A percentile compares a stretch with the other conserved stretches of the same genome.
These are phyloP conservation scores for Adelphocoris suturalis DNA, from an alignment of 2,888 invertebrate genomes.

Conservation along the genomic window DNA sequence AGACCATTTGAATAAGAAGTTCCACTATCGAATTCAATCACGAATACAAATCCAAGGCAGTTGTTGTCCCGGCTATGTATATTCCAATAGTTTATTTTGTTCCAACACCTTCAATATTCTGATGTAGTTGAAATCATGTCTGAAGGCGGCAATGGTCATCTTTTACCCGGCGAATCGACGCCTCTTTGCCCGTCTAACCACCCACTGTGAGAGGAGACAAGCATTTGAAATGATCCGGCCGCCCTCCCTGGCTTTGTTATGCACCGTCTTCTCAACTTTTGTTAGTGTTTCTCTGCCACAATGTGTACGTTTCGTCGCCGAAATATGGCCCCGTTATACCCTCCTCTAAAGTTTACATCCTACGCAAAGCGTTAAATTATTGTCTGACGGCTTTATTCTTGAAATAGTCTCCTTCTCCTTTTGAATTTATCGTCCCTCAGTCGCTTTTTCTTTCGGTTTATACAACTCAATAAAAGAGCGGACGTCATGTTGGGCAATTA, in stretches of 20 bases:
- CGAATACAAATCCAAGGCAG: no score
- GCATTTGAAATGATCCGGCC: conserved; percentile 18
- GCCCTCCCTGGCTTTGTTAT: conserved; percentile 49
- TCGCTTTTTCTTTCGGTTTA: conserved; percentile 5
- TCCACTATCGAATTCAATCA: no score
- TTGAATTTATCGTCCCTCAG: conserved; percentile 53
- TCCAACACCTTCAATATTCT: no score
- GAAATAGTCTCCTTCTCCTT: conserved; percentile 38
- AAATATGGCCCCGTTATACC: conserved; percentile 56
- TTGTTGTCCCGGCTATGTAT: no score
- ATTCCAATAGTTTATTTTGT: no score
- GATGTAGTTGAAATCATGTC: no score
- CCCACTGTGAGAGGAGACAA: conserved; percentile 27
- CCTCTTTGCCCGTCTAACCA: background rate
- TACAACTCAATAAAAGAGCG: conserved; percentile 33
- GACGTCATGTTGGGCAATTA: background rate
- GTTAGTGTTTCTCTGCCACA: conserved; percentile 53
- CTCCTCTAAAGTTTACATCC: conserved; percentile 64
- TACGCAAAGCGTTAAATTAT: conserved; percentile 68
- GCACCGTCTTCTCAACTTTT: conserved; percentile 56
- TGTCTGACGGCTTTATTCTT: conserved; percentile 65
- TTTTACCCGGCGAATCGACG: background rate
- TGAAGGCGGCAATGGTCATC: no score
- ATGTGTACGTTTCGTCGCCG: conserved; percentile 69
- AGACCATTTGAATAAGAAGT: no score